Conservation (phyloP, 2,797 vertebrate species). For the Hydrocynus forskahlii region DNA sequence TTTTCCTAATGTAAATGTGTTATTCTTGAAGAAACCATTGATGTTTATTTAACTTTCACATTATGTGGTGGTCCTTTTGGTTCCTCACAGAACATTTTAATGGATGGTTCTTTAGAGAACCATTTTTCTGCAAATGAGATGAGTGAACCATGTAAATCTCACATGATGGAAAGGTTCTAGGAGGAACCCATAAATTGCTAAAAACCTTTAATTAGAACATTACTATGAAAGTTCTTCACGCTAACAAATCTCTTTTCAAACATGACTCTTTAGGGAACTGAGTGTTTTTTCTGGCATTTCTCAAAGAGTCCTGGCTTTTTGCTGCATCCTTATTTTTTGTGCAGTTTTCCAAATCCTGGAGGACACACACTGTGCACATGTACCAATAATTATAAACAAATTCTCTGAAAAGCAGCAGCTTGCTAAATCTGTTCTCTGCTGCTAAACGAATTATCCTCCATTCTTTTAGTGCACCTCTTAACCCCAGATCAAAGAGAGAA, state of each 20-base stretch:
- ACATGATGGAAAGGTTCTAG: no score
- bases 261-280: not conserved
- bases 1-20: not conserved
- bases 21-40: not conserved
- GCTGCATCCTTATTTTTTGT: not conserved
- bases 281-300: not conserved
- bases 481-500: constrained; percentile 37
- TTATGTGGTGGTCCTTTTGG: not conserved
- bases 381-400: not conserved
- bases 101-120: not conserved
- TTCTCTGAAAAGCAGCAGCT: not conserved
- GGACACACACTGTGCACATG: not conserved
- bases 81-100: no score
- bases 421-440: not conserved
- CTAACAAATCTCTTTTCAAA: not conserved
- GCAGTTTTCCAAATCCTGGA: not conserved
- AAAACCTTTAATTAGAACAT: no score
- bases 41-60: no score
- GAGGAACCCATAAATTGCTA: no score
- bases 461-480: constrained; percentile 15
- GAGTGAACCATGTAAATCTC: no score
- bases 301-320: no score
- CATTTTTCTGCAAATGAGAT: no score
- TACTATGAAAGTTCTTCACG: no score
- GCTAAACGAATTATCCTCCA: not conserved